Evolutionary conservation across 2,113 vertebrate genomes (phyloP).

Genomic region (Chinchilla lanigera): DNA sequence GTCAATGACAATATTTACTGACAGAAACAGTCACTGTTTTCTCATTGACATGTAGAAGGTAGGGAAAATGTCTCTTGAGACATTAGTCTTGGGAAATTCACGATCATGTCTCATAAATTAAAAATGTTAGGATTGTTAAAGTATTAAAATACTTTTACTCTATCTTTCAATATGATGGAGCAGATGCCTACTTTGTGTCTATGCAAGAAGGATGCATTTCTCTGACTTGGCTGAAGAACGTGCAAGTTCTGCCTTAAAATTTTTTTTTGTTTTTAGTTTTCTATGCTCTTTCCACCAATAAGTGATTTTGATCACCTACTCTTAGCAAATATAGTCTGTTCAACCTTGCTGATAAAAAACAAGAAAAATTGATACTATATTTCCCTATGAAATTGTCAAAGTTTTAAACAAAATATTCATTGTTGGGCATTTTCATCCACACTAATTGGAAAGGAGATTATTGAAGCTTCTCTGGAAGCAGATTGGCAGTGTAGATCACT

Average conservation of each 20-base stretch:
- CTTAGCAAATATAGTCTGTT: conserved; percentile 8
- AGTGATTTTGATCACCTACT: background rate
- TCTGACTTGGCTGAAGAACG: conserved; percentile 37
- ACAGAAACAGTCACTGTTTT: conserved; percentile 18
- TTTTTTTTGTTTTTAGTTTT: background rate
- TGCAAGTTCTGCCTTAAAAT: background rate
- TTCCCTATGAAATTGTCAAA: background rate
- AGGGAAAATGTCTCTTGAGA: conserved; percentile 20
- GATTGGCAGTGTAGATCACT: background rate
- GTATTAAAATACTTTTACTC: conserved; percentile 33
- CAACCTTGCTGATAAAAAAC: background rate
- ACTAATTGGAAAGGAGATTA: conserved; percentile 2
- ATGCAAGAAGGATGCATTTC: background rate
- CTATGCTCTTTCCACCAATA: conserved; percentile 33
- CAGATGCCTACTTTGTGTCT: conserved; percentile 25
- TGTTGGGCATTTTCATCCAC: background rate
- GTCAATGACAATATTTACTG: background rate
- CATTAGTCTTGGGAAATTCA: conserved; percentile 39
- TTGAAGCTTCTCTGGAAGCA: background rate
- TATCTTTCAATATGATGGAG: background rate
- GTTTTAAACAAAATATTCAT: conserved; percentile 8
- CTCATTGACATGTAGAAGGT: conserved; percentile 28
- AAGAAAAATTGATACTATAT: background rate
- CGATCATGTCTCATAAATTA: background rate
- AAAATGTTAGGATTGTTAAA: conserved; percentile 6